Conservation (phyloP, 2,797 vertebrate genomes). For the Threskiornis aethiopicus region DNA sequence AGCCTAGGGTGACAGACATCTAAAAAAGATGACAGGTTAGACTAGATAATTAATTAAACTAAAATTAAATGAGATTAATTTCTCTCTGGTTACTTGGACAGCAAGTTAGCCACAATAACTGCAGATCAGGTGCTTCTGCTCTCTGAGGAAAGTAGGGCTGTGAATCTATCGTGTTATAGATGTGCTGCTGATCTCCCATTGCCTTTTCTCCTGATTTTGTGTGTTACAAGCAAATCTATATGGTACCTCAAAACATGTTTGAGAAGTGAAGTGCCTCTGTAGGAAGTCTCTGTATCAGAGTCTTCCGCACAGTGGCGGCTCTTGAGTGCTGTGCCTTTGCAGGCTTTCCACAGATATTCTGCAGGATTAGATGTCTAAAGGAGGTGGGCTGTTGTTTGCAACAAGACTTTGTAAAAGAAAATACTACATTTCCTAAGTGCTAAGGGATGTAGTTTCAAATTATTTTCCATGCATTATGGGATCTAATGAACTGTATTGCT, state of each 20-base stretch:
- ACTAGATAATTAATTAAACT: neutral
- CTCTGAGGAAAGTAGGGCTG: neutral
- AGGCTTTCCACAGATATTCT: neutral
- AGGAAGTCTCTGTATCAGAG: neutral
- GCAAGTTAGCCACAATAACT: neutral
- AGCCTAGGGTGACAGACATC: neutral
- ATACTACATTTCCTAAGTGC: neutral
- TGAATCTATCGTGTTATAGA: neutral
- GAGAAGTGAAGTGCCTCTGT: slow-evolving; percentile 17
- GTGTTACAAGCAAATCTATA: neutral
- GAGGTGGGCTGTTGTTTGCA: neutral
- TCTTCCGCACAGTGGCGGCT: neutral
- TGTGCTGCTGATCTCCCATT: neutral
- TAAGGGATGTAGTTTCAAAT: neutral
- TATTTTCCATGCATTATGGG: neutral
- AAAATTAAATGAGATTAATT: neutral
- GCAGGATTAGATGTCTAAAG: neutral
- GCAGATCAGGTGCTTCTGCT: neutral
- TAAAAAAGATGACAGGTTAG: neutral
- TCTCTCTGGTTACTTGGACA: neutral
- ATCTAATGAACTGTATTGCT: neutral
- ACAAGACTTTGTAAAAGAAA: neutral
- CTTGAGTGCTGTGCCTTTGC: neutral
- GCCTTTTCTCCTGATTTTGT: neutral
- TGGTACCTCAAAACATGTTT: slow-evolving; percentile 1